Evolutionary conservation across 2,888 invertebrate genomes (phyloP).

Genomic region (Habrosyne pyritoides): DNA sequence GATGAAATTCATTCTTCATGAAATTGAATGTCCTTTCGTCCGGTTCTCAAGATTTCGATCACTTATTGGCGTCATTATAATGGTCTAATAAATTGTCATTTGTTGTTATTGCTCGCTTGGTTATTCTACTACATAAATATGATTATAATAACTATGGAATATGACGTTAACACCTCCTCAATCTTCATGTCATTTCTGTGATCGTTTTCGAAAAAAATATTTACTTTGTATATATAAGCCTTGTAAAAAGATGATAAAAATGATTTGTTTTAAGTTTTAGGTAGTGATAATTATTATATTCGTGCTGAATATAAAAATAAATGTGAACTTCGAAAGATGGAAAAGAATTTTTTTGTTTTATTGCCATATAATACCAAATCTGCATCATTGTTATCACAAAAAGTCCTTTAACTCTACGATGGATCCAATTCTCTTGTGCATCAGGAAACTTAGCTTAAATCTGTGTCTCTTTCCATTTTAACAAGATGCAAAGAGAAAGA

Average conservation of each 20-base stretch:
- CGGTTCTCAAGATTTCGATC: too few species aligned
- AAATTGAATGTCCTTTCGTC: too few species aligned
- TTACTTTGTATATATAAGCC: background rate
- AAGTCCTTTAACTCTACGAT: too few species aligned
- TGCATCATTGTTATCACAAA: too few species aligned
- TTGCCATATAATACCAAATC: background rate
- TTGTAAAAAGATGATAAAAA: background rate
- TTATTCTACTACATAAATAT: background rate
- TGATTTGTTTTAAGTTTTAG: background rate
- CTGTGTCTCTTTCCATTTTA: too few species aligned
- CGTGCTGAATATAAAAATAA: slow-evolving; percentile 3
- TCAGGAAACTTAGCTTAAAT: too few species aligned
- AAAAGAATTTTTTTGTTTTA: background rate
- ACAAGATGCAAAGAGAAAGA: too few species aligned
- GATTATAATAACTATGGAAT: background rate
- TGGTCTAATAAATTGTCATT: too few species aligned
- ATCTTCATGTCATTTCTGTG: background rate
- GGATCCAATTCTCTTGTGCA: too few species aligned
- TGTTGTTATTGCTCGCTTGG: too few species aligned
- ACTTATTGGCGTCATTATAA: too few species aligned
- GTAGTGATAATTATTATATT: background rate
- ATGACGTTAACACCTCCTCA: background rate
- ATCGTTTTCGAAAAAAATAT: background rate
- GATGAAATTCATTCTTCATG: too few species aligned
- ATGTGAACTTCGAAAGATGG: background rate